These are phyloP conservation scores for Bergia sp. DNA, from an alignment of 92 coral and sea anemone species.

Conservation along the genomic window DNA sequence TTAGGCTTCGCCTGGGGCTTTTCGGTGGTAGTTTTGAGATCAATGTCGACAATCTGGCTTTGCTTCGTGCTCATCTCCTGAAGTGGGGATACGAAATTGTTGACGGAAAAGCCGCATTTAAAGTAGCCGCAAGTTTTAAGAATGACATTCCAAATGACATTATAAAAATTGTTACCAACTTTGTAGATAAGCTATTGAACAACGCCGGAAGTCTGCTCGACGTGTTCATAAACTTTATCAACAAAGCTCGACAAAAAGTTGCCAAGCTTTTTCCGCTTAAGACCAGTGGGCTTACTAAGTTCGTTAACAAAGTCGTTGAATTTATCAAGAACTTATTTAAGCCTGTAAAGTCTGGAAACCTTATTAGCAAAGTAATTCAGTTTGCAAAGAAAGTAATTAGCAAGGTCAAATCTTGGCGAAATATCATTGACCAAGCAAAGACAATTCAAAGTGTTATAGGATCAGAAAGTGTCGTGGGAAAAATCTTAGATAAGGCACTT, in stretches of 20 bases:
- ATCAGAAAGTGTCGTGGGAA: conserved; percentile 77
- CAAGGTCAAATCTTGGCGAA: conserved; percentile 78
- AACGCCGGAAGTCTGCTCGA: conserved; percentile 75
- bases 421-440: conserved; percentile 68
- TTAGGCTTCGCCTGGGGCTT: conserved; percentile 73
- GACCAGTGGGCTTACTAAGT: conserved; percentile 74
- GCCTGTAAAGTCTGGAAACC: conserved; percentile 74
- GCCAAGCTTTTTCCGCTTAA: conserved; percentile 68
- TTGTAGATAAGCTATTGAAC: conserved; percentile 79
- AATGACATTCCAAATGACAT: conserved; percentile 97
- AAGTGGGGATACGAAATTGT: conserved; percentile 70
- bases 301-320: conserved; percentile 67
- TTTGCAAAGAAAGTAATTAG: conserved; percentile 69
- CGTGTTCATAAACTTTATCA: conserved; percentile 73
- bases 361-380: conserved; percentile 74
- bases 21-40: conserved; percentile 84
- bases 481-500: conserved; percentile 77
- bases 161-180: conserved; percentile 82
- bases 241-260: conserved; percentile 70
- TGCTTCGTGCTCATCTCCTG: conserved; percentile 73
- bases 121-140: conserved; percentile 93
- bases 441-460: conserved; percentile 70
- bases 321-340: conserved; percentile 77
- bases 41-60: conserved; percentile 75
- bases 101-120: conserved; percentile 84